Percentiles rank a stretch among this genome's conserved stretches.
Conservation (phyloP, 2,113 vertebrate genomes). For the Malaclemys terrapin region DNA sequence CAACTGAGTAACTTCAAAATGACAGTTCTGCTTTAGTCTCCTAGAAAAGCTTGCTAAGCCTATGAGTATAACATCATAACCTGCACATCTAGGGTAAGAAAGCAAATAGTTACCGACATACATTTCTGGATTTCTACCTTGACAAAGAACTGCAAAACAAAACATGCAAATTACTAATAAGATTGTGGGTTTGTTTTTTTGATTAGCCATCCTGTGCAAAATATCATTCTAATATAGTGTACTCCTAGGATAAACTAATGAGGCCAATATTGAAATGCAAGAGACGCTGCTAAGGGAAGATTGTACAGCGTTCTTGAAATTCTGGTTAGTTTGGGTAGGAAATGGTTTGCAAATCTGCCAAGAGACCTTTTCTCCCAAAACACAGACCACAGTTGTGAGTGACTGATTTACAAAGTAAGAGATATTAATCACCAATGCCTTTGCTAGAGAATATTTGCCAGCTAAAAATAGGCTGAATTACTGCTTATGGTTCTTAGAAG, state of each 20-base stretch:
- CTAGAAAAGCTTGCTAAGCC: conserved; percentile 33
- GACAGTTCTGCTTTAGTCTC: conserved; percentile 63
- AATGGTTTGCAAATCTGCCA: neutral
- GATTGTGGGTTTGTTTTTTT: neutral
- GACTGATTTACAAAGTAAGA: neutral
- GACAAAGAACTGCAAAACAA: neutral
- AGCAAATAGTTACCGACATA: conserved; percentile 41
- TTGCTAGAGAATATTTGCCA: neutral
- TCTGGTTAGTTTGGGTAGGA: neutral
- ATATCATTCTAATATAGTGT: neutral
- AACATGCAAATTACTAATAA: neutral
- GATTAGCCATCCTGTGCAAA: neutral
- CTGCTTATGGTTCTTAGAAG: neutral
- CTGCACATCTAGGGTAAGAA: conserved; percentile 48
- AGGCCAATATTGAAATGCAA: neutral
- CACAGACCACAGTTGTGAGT: neutral
- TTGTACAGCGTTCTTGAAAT: neutral
- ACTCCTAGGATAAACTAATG: neutral
- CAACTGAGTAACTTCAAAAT: conserved; percentile 51
- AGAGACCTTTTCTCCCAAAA: neutral
- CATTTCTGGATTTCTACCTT: neutral
- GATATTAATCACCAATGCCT: neutral
- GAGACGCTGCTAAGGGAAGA: neutral
- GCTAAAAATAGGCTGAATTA: neutral
- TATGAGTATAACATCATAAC: conserved; percentile 22